Conservation (phyloP, 2,888 invertebrate species). For the Ferrisia virgata region DNA sequence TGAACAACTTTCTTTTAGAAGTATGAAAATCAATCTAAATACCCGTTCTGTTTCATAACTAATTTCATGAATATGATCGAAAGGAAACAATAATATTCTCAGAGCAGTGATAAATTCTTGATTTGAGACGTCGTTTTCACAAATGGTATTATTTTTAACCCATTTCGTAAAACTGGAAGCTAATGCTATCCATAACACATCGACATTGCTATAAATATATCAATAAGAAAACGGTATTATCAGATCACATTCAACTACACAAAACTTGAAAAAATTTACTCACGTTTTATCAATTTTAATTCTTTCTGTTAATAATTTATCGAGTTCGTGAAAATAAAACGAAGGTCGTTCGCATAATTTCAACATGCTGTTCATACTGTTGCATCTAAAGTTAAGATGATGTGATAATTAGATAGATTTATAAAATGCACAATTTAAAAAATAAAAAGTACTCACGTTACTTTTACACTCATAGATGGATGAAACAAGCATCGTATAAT, state of each 20-base stretch:
- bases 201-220: not conserved
- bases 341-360: not conserved
- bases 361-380: not conserved
- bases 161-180: slow-evolving; percentile 20
- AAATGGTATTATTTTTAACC: not conserved
- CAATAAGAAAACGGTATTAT: not conserved
- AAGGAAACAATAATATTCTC: slow-evolving; percentile 15
- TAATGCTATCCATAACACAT: slow-evolving; percentile 7
- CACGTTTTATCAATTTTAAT: slow-evolving; percentile 5
- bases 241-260: not conserved
- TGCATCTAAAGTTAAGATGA: not conserved
- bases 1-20: not conserved
- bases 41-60: not conserved
- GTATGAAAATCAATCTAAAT: not conserved
- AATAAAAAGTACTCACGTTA: not conserved
- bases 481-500: slow-evolving; percentile 2
- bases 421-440: not conserved
- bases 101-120: not conserved
- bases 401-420: not conserved
- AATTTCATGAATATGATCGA: not conserved
- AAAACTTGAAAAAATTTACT: not conserved
- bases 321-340: not conserved
- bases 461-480: not conserved
- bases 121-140: not conserved
- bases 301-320: not conserved